Base-by-base conservation (phyloP, 2,797 vertebrate genomes). In the Micropoecilia bifurca region DNA sequence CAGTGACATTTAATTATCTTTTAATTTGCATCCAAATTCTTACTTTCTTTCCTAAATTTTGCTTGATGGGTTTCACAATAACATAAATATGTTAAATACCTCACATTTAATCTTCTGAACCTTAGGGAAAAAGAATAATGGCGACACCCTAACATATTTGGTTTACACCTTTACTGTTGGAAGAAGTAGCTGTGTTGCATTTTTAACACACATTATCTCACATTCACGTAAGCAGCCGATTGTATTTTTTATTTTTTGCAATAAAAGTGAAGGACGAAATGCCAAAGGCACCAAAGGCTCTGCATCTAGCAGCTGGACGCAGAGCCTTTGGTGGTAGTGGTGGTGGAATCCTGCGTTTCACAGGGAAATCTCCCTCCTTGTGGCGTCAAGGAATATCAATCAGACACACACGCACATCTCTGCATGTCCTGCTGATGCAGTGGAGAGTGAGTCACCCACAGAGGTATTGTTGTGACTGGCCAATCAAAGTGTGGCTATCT, bases 371-470 rank as follows among this genome's bases (percentile, higher is more conserved):
- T 74, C 53, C 53, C 77, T 89, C 59, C 28, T 41, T 61, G 82
- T 46, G 76, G 85, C 25, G 79, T 43, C 74, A 55, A 76, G 87
- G 92, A 93, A 91, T 92, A 92, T 89, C 83, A 93, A 87, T 89
- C 80, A 3, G 80, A 75, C 41, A 75, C 71, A 77, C 86, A 80
- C 7, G 4, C 75, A 83, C 74, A 33, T 59, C 41, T 82, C 71
- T 82, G 77, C 79, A 46, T 88, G 66, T 81, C 84, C 77, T 74
- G 46, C 77, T 76, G 80, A 86, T 90, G 87, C 84, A 63, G 74
- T 48, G 74, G 83, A 83, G 74, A 81, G 89, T 93, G 93, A 95
- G 80, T 94, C 94, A 94, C 89, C 85, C 36, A 68, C 6, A 0
- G 74, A 80, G 83, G 82, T 81, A 92, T 92, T 91, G 92, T 91